Conservation (phyloP, 2,113 vertebrate species). For the Myanophis thanlyinensis region DNA sequence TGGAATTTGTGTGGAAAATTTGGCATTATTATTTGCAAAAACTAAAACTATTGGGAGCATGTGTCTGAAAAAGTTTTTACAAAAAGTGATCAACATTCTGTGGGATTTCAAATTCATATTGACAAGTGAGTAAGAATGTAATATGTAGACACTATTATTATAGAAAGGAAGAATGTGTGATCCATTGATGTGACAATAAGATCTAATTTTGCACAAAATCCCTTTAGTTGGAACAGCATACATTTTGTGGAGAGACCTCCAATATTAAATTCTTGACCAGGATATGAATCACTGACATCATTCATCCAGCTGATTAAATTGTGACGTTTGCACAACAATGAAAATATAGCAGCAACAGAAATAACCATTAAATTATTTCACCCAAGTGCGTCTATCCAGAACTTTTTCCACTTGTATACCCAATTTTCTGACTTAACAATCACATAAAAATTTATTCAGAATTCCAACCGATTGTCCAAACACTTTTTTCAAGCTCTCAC, state of each 20-base stretch:
- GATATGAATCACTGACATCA: neutral
- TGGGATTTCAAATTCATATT: neutral
- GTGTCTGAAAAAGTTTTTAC: neutral
- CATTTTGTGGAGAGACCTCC: neutral
- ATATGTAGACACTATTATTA: neutral
- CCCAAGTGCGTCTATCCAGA: neutral
- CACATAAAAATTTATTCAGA: neutral
- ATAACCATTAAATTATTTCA: neutral
- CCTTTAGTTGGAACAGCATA: neutral
- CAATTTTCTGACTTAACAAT: neutral
- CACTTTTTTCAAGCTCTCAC: neutral
- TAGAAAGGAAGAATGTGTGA: neutral
- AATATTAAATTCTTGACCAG: neutral
- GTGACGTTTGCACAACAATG: neutral
- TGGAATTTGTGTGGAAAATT: neutral
- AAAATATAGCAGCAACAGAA: neutral
- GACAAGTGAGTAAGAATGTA: neutral
- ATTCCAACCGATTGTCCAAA: too few relatives aligned
- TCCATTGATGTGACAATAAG: neutral
- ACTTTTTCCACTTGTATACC: neutral
- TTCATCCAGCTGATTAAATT: neutral
- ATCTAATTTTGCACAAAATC: neutral
- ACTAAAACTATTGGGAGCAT: neutral
- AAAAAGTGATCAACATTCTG: neutral
- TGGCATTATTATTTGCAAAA: neutral